A percentile compares a stretch with the other conserved stretches of the same genome.
Evolutionary conservation across 1,140 invertebrate genomes (phyloP).

Genomic region (Psix sp.): DNA sequence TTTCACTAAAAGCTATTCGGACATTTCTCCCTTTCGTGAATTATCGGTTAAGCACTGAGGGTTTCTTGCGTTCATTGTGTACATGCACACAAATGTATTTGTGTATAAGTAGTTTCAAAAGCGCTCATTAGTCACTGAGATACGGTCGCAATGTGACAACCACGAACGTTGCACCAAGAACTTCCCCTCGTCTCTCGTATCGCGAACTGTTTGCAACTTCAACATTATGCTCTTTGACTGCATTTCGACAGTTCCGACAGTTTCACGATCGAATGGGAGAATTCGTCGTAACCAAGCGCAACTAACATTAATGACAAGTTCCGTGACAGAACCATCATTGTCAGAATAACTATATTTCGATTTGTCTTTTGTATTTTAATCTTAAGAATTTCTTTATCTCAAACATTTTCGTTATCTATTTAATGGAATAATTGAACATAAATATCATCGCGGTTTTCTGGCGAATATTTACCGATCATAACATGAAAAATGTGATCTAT

Average conservation of each 20-base stretch:
- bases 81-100: slow-evolving; percentile 21
- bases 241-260: slow-evolving; percentile 75
- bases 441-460: too few relatives aligned
- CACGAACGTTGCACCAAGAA: slow-evolving; percentile 71
- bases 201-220: slow-evolving; percentile 72
- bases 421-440: too few relatives aligned
- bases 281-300: slow-evolving; percentile 62
- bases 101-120: slow-evolving; percentile 67
- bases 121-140: slow-evolving; percentile 74
- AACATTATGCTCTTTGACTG: slow-evolving; percentile 73
- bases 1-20: slow-evolving; percentile 35
- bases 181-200: slow-evolving; percentile 68
- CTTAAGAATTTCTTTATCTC: slow-evolving; percentile 16
- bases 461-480: too few relatives aligned
- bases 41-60: slow-evolving; percentile 43
- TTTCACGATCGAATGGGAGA: slow-evolving; percentile 69
- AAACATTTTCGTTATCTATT: too few relatives aligned
- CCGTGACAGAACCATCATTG: slow-evolving; percentile 43
- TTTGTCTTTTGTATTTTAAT: slow-evolving; percentile 36
- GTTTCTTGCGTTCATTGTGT: slow-evolving; percentile 28
- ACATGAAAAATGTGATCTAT: too few relatives aligned
- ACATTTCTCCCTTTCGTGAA: slow-evolving; percentile 41
- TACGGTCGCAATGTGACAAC: slow-evolving; percentile 72
- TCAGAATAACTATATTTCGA: slow-evolving; percentile 51
- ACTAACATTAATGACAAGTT: slow-evolving; percentile 71